A percentile compares a stretch with the other conserved stretches of the same genome.
These are phyloP conservation scores for Phortica okadai DNA, from an alignment of 2,888 invertebrate genomes.

Conservation along the genomic window DNA sequence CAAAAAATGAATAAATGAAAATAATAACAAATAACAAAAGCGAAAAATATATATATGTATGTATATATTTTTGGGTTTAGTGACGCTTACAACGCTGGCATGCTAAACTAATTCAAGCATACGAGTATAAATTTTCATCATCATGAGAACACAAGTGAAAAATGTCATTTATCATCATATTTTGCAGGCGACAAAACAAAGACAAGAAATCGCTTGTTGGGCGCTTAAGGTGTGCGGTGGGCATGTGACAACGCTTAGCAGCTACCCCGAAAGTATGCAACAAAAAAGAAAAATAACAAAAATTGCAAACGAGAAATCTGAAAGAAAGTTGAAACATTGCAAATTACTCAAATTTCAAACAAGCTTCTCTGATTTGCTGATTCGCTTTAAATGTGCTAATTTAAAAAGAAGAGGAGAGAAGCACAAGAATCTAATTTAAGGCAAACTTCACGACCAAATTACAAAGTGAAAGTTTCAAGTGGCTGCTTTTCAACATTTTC, in stretches of 20 bases:
- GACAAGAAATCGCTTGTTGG: conserved; percentile 10
- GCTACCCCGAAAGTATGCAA: too few relatives aligned
- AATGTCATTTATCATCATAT: conserved; percentile 69
- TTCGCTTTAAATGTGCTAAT: neutral
- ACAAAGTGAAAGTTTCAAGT: neutral
- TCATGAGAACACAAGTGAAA: conserved; percentile 65
- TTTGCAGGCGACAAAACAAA: conserved; percentile 44
- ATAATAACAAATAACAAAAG: conserved; percentile 29
- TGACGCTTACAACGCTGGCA: neutral
- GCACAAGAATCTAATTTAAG: conserved; percentile 23
- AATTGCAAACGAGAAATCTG: neutral
- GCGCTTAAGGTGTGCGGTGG: too few relatives aligned
- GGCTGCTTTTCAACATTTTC: neutral
- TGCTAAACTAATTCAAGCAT: conserved; percentile 62
- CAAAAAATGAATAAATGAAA: conserved; percentile 32
- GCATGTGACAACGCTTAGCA: too few relatives aligned
- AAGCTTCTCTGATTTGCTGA: neutral
- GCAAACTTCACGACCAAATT: conserved; percentile 20
- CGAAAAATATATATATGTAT: conserved; percentile 47
- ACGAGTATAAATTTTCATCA: conserved; percentile 69
- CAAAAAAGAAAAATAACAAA: too few relatives aligned
- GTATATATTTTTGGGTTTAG: neutral
- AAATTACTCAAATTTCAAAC: neutral
- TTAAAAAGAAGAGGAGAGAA: neutral
- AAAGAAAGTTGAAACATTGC: conserved; percentile 27